phyloP scores from a whole-genome alignment of 2,888 invertebrate genomes.

The Caenorhabditis sp. region DNA sequence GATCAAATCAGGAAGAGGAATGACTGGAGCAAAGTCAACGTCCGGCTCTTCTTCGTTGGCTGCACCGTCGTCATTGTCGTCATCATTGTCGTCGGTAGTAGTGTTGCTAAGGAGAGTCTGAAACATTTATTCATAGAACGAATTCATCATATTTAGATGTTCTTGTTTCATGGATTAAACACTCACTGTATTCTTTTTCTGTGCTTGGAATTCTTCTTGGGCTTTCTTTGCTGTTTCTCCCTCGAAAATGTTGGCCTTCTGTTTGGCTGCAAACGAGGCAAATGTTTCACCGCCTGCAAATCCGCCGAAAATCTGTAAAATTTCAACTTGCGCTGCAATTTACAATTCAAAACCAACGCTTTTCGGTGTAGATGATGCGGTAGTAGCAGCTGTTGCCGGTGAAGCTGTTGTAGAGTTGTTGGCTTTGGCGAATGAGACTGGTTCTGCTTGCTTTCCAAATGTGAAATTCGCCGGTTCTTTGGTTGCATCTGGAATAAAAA shows the following conservation, averaged over 20 bases:
- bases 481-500: not conserved
- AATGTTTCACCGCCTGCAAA: constrained; percentile 13
- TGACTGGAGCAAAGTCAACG: constrained; percentile 65
- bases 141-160: not conserved
- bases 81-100: constrained; percentile 5
- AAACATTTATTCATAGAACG: not conserved
- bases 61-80: constrained; percentile 28
- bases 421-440: not conserved
- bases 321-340: not conserved
- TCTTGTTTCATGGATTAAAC: not conserved
- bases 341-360: constrained; percentile 4
- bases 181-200: constrained; percentile 37
- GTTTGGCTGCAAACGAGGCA: constrained; percentile 23
- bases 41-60: constrained; percentile 59
- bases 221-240: constrained; percentile 39
- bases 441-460: not conserved
- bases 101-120: not conserved
- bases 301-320: constrained; percentile 34
- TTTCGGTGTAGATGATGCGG: constrained; percentile 16
- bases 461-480: not conserved
- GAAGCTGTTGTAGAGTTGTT: not conserved
- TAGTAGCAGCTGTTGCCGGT: not conserved
- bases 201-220: constrained; percentile 41
- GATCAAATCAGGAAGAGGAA: constrained; percentile 68
- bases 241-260: constrained; percentile 29